Base-by-base conservation (phyloP, 2,888 invertebrate genomes). In the Ochropacha duplaris region DNA sequence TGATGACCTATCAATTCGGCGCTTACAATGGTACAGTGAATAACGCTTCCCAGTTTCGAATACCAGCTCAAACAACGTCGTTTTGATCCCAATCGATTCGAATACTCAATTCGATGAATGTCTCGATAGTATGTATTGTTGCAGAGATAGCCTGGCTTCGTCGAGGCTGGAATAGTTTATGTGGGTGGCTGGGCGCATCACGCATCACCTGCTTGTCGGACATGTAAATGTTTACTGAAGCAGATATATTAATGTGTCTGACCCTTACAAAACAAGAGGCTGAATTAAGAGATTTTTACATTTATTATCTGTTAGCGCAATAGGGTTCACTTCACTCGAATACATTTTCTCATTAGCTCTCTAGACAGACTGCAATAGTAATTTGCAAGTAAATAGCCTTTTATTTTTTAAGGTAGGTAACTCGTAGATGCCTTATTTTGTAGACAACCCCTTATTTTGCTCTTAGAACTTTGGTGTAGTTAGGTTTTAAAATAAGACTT, bases 201-300 rank as follows among this genome's bases (percentile, higher is more conserved):
- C 26, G 24, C 54, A 34, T 36, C 56, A 26, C 59, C 62, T 69
- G 67, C 65, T 66, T 68, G 70, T 71, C 74, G 64, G 63, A 55
- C 63, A 31, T 31, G 31, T 31, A 31, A 70, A 69, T 72, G 73
- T 66, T 78, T 65, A 74, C 64, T 66, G 75, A 68, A 70, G 72
- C 72, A 72, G 69, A 72, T 73, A 78, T 73, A 79, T 80, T 57
- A 74, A 76, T 69, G 69, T 74, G 71, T 73, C 77, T 74, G 72
- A 73, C 68, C 65, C 56, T 59, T 68, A 68, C 59, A 65, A 65
- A 71, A 74, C 69, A 49, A 62, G 64, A 8, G 44, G 19, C 65
- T 65, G 66, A 66, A 66, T 62, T 59, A 62, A 60, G 61, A 54
- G 34, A 62, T 61, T 64, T 65, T 55, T 62, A 59, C 66, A 68